These are phyloP conservation scores for Cephus rjabovi DNA, from an alignment of 2,888 invertebrate species.

Conservation along the genomic window DNA sequence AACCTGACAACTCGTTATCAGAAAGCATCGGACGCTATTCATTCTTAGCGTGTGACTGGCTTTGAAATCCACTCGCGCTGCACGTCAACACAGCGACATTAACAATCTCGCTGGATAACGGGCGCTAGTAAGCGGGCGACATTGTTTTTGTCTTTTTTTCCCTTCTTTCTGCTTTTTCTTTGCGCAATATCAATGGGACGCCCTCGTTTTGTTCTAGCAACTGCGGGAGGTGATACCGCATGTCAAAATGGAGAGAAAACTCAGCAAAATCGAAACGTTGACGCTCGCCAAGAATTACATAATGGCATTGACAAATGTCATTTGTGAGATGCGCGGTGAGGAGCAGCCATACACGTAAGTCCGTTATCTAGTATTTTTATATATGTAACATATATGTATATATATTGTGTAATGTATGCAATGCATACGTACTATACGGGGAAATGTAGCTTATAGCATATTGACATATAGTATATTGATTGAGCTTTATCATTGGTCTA, in stretches of 20 bases:
- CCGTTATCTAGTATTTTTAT: neutral
- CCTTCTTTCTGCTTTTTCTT: neutral
- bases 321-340: conserved; percentile 82
- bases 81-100: neutral
- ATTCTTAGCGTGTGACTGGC: neutral
- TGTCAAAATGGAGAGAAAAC: conserved; percentile 80
- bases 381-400: conserved; percentile 9
- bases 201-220: conserved; percentile 69
- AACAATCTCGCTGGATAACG: neutral
- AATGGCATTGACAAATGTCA: conserved; percentile 83
- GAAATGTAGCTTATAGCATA: too few relatives aligned
- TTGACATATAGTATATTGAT: neutral
- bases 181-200: neutral
- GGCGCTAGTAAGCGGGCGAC: neutral
- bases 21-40: neutral
- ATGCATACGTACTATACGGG: neutral
- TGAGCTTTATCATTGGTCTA: neutral
- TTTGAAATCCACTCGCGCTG: neutral
- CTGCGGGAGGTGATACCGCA: conserved; percentile 83
- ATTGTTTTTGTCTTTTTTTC: neutral
- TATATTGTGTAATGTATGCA: neutral
- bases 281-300: conserved; percentile 86
- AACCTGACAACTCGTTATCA: neutral
- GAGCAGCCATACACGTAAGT: conserved; percentile 76
- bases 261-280: conserved; percentile 84